These are phyloP conservation scores for Leptoclinus maculatus DNA, from an alignment of 2,797 vertebrate species.

Conservation along the genomic window DNA sequence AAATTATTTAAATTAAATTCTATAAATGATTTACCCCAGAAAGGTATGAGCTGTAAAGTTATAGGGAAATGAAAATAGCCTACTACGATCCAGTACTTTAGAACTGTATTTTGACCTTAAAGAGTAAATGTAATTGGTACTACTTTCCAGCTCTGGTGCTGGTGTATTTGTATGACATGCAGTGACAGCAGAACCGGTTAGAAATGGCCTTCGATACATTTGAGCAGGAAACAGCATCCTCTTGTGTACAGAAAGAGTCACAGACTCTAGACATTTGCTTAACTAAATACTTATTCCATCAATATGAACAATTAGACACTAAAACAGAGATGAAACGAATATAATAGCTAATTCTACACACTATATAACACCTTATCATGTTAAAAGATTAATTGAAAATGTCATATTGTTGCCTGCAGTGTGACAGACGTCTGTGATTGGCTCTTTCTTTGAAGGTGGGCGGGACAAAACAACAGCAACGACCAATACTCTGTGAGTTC, in stretches of 20 bases:
- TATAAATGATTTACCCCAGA: neutral
- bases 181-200: neutral
- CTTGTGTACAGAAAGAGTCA: conserved; percentile 56
- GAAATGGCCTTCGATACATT: neutral
- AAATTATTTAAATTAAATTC: neutral
- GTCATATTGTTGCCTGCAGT: neutral
- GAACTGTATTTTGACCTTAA: neutral
- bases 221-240: conserved; percentile 46
- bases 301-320: neutral
- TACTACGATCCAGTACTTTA: neutral
- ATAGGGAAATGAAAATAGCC: neutral
- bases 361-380: neutral
- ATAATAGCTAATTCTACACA: fast-evolving
- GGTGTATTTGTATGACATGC: neutral
- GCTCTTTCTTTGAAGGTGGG: conserved; percentile 18
- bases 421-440: conserved; percentile 44
- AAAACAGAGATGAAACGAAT: fast-evolving
- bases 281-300: neutral
- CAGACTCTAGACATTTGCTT: neutral
- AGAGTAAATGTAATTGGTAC: neutral
- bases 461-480: neutral
- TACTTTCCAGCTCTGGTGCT: neutral
- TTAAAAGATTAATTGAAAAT: neutral
- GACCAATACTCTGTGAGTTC: conserved; percentile 60
- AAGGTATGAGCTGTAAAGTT: neutral